phyloP scores from a whole-genome alignment of 1,140 invertebrate species.

The Drosophila obscura region DNA sequence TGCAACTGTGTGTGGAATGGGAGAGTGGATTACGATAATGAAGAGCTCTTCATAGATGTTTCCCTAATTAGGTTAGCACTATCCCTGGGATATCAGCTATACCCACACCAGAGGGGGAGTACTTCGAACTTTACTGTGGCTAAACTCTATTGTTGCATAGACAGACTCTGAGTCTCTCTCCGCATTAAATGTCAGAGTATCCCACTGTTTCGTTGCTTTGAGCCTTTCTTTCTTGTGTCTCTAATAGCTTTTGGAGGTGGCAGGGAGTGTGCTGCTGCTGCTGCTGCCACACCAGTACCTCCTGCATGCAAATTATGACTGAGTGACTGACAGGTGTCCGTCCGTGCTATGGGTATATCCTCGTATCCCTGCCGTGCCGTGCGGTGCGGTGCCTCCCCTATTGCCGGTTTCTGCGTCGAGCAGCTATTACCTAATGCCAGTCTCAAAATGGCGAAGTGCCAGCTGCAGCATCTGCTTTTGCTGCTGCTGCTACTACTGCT shows the following conservation, averaged over 20 bases:
- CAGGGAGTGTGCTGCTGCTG: conserved; percentile 30
- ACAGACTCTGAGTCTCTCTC: conserved; percentile 11
- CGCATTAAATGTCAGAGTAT: too few relatives aligned
- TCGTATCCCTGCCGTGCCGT: not conserved
- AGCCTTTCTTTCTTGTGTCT: not conserved
- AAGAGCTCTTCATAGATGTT: conserved; percentile 54
- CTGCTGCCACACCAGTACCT: conserved; percentile 20
- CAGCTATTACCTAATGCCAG: conserved; percentile 78
- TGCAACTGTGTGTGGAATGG: conserved; percentile 88
- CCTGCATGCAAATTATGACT: conserved; percentile 75
- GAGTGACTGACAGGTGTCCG: conserved; percentile 61
- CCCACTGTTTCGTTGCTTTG: not conserved
- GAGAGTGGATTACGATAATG: conserved; percentile 27
- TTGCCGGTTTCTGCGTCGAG: conserved; percentile 8
- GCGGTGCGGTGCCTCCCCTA: not conserved
- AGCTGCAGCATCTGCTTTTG: conserved; percentile 27
- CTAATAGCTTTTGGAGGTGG: conserved; percentile 36
- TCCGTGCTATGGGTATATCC: not conserved
- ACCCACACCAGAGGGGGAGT: too few relatives aligned
- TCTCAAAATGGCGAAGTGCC: conserved; percentile 9
- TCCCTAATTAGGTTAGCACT: conserved; percentile 15
- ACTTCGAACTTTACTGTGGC: too few relatives aligned
- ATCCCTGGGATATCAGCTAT: too few relatives aligned
- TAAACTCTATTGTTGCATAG: too few relatives aligned
- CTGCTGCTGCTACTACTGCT: conserved; percentile 42